Evolutionary conservation across 2,113 vertebrate species (phyloP), one percentile per base, ranked within the genome.

Genomic region (Nesogale talazaci): DNA sequence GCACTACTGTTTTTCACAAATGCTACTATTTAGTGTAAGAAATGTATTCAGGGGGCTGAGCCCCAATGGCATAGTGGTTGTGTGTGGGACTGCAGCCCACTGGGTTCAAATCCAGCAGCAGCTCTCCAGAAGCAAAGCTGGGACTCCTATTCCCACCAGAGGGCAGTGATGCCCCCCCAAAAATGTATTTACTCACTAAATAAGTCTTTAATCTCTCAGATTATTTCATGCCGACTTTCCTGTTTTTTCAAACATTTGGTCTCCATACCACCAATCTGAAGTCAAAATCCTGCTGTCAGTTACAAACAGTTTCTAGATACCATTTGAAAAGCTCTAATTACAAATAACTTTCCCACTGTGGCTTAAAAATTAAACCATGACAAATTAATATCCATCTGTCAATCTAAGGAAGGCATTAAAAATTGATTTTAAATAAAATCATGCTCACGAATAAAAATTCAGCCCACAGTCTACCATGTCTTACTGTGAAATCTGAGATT

Each of bases 11-110:
- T 38, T 72, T 82, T 77, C 34, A 78, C 56, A 29, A 79, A 23
- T 83, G 65, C 5, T 93, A 91, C 34, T 72, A 65, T 59, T 88
- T 85, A 38, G 34, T 69, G 84, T 81, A 94, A 69, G 86, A 10
- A 19, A 7, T 76, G 25, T 74, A 77, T 69, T 91, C 38, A 20
- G n/a, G n/a, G n/a, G n/a, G n/a, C n/a, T n/a, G n/a, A n/a, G n/a
- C n/a, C n/a, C n/a, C n/a, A n/a, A n/a, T n/a, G n/a, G n/a, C n/a
- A n/a, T n/a, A n/a, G n/a, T n/a, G n/a, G n/a, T n/a, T n/a, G n/a
- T n/a, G n/a, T n/a, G n/a, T n/a, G n/a, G n/a, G n/a, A n/a, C n/a
- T n/a, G n/a, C n/a, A n/a, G n/a, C n/a, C n/a, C n/a, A n/a, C n/a
- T n/a, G n/a, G n/a, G n/a, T n/a, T n/a, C n/a, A n/a, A n/a, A n/a